Conservation (phyloP, 2,113 vertebrate genomes). For the Rostratula benghalensis region DNA sequence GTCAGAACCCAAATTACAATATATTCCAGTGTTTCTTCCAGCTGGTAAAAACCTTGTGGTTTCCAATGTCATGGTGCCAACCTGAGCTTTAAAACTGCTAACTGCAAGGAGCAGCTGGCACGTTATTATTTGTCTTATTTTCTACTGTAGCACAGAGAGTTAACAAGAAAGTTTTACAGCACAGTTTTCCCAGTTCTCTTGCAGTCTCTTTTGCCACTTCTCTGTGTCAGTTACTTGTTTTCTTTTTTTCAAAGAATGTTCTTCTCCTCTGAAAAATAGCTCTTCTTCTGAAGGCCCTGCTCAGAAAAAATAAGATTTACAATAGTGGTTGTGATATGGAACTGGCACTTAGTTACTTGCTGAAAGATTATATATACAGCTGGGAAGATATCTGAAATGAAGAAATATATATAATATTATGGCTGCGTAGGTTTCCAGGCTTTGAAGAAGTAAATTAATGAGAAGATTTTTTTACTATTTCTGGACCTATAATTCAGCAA, state of each 20-base stretch:
- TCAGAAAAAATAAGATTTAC: constrained; percentile 1
- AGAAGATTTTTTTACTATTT: background rate
- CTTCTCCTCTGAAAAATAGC: constrained; percentile 70
- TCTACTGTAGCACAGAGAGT: background rate
- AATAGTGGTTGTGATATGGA: background rate
- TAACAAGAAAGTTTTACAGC: constrained; percentile 72
- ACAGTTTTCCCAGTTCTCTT: constrained; percentile 96
- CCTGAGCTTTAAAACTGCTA: background rate
- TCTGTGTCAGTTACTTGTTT: constrained; percentile 72
- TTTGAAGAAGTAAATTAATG: background rate
- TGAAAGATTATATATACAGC: background rate
- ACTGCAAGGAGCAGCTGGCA: background rate
- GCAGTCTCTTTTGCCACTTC: constrained; percentile 84
- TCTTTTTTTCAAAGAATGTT: constrained; percentile 40
- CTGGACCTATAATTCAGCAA: background rate
- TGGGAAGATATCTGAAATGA: background rate
- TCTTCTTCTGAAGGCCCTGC: constrained; percentile 86
- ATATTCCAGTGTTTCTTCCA: background rate
- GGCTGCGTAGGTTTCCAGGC: background rate
- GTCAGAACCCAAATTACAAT: background rate
- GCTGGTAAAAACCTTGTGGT: background rate
- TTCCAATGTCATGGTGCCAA: background rate
- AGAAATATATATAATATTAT: background rate
- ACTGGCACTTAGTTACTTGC: background rate
- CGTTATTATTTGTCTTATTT: background rate